Base-by-base conservation (phyloP, 2,113 vertebrate species). In the Lophura nycthemera region DNA sequence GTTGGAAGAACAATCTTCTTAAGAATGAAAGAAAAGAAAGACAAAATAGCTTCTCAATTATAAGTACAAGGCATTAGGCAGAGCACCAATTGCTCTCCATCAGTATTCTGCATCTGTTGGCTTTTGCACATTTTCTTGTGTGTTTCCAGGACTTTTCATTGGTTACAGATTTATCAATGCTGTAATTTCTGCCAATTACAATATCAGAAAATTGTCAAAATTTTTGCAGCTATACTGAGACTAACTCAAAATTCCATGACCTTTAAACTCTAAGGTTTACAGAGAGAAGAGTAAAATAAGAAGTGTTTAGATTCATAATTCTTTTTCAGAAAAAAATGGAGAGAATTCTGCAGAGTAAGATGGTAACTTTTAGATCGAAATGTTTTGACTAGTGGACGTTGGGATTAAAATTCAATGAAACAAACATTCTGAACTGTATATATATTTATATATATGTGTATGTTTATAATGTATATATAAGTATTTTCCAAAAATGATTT, bases 11-110 rank as follows among this genome's bases (percentile, higher is more conserved):
- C 81, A 65, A 90, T 82, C 88, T 94, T 54, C 52, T 95, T 94
- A 95, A 89, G 78, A 88, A 60, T 32, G 79, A 83, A 92, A 67
- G 63, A 91, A 91, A 91, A 94, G 89, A 83, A 91, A 92, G 59
- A 82, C 63, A 84, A 87, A 93, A 76, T 83, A 92, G 81, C 82
- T 94, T 83, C 72, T 89, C 78, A 57, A 60, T 91, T 94, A 56
- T 71, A 96, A 94, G 78, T 93, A 66, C 1, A 52, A 91, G 50
- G 64, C 94, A 50, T 71, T 91, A 87, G 87, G 82, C 87, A 83
- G 56, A 7, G n/a, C 1, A 48, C 74, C 74, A 93, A 19, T 67
- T 85, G 54, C 38, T 91, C 65, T 91, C 91, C 71, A 60, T 83
- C 84, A 93, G 74, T 79, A 94, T 94, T 85, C 2, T 0, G 81